Base-by-base conservation (phyloP, 1,140 invertebrate species). In the Diorhabda carinulata region DNA sequence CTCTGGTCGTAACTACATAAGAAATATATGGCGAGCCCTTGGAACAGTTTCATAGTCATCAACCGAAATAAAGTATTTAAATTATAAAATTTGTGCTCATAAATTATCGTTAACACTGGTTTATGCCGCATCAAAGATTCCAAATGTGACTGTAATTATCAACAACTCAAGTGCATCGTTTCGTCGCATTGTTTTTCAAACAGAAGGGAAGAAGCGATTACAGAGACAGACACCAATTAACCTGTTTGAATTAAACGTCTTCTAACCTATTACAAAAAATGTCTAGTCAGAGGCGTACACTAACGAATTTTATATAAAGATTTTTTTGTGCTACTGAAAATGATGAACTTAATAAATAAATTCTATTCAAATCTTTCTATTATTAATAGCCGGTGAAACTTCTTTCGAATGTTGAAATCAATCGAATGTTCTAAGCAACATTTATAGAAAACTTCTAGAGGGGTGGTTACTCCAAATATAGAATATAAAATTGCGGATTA, bases 121-220 rank as follows among this genome's bases (percentile, higher is more conserved):
- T 52, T 52, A 6, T 6, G n/a, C 6, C 47, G 47, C 47, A 52
- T 52, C 47, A 52, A n/a, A 52, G 47, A 52, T 52, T 52, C 47
- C 47, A 52, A 52, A 52, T 52, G 47, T 52, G 47, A 52, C 47
- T 52, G 47, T 52, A 52, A 52, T 52, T 52, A 52, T 52, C 47
- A n/a, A 52, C 47, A 52, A 52, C 47, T 52, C 47, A 52, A 52
- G 47, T 52, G 47, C 47, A 52, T 52, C 47, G 47, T 2, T 52
- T 52, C 47, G 47, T 52, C 47, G 47, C 47, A 52, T 52, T 52
- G 47, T 52, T 52, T 52, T 52, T 52, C 47, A 52, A 52, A 52
- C 6, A 6, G 47, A 52, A 52, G 47, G 47, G 47, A 52, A 52
- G 47, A 52, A 52, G n/a, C 47, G 47, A 52, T 52, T 52, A 52